These are phyloP conservation scores for Luidia sarsii DNA, from an alignment of 53 echinoderm and acorn worm genomes.

Conservation along the genomic window DNA sequence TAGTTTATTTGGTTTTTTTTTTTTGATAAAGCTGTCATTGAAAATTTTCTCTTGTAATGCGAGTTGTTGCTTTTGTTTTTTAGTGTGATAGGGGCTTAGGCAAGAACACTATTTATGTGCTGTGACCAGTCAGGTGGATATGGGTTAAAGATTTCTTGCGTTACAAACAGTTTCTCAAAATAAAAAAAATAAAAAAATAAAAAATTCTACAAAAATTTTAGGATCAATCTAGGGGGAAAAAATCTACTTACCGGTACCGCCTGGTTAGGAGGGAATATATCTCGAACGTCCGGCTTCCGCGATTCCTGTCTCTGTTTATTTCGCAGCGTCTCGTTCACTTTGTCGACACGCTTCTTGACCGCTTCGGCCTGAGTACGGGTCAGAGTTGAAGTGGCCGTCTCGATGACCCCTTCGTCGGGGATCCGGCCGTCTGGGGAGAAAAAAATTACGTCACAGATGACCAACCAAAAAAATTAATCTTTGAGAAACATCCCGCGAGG, in stretches of 20 bases:
- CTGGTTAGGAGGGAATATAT: slow-evolving; percentile 82
- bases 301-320: slow-evolving; percentile 66
- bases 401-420: slow-evolving; percentile 66
- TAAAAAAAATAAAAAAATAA: no score
- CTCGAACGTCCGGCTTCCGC: slow-evolving; percentile 77
- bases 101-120: no score
- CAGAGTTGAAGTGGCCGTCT: slow-evolving; percentile 89
- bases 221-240: neutral
- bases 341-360: slow-evolving; percentile 87
- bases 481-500: no score
- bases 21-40: no score
- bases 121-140: no score
- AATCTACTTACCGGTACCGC: no score
- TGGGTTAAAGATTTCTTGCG: neutral
- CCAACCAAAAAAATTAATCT: no score
- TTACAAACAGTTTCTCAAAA: neutral
- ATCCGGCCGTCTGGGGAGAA: slow-evolving; percentile 78
- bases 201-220: neutral
- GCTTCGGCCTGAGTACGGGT: slow-evolving; percentile 93
- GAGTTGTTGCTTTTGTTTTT: no score
- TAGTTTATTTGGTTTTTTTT: no score
- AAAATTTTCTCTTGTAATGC: no score
- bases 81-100: no score
- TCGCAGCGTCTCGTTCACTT: slow-evolving; percentile 83
- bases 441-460: no score